Conservation (phyloP, 2,888 invertebrate genomes). For the Sarcophaga caerulescens region DNA sequence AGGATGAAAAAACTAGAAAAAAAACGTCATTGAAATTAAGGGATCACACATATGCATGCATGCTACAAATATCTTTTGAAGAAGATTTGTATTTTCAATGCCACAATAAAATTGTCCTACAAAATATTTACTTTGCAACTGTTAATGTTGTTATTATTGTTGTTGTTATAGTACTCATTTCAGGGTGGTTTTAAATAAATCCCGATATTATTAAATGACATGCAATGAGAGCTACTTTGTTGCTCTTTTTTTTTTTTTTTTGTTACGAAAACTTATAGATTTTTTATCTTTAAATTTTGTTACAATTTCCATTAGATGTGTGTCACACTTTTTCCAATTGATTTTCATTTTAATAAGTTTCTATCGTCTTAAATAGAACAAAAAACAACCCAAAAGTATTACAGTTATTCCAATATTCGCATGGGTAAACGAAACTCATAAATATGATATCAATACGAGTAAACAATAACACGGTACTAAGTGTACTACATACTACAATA, state of each 20-base stretch:
- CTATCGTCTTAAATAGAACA: constrained; percentile 14
- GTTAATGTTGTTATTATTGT: constrained; percentile 69
- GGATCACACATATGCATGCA: constrained; percentile 23
- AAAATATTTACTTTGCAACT: constrained; percentile 64
- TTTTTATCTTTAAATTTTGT: constrained; percentile 44
- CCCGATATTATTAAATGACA: constrained; percentile 44
- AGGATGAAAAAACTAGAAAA: background rate
- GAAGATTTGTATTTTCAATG: constrained; percentile 1
- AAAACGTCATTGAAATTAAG: constrained; percentile 47
- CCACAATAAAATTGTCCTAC: constrained; percentile 33
- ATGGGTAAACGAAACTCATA: background rate
- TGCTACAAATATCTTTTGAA: background rate
- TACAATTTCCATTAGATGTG: constrained; percentile 27
- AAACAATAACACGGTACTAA: constrained; percentile 37
- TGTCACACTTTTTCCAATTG: constrained; percentile 57
- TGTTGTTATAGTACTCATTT: constrained; percentile 70
- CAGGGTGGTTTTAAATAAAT: constrained; percentile 70
- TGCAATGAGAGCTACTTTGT: constrained; percentile 24
- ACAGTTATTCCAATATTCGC: background rate
- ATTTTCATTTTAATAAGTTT: constrained; percentile 55
- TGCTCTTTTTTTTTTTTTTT: constrained; percentile 17
- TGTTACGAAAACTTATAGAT: constrained; percentile 34
- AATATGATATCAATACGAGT: constrained; percentile 26
- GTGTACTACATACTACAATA: background rate
- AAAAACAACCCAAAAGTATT: constrained; percentile 15